These are phyloP conservation scores for Danaus melanippus DNA, from an alignment of 1,140 invertebrate species.

Conservation along the genomic window DNA sequence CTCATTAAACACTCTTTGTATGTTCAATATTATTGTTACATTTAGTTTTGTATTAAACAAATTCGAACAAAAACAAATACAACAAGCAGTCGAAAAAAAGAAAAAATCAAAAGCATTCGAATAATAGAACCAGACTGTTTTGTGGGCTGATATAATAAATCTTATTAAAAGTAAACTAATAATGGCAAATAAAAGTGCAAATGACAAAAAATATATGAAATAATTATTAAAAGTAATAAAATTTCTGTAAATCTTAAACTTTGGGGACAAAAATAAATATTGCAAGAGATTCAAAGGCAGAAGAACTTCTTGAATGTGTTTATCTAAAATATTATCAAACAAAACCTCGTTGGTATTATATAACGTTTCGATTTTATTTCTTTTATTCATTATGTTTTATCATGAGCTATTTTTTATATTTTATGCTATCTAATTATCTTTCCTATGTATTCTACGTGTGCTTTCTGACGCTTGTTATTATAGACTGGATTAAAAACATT, in stretches of 20 bases:
- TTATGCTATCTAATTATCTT: no score
- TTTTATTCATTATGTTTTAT: slow-evolving; percentile 6
- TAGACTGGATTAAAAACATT: no score
- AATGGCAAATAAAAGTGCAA: not conserved
- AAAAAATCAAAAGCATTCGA: slow-evolving; percentile 4
- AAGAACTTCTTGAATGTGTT: slow-evolving; percentile 9
- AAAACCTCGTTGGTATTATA: slow-evolving; percentile 5
- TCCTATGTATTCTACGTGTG: no score
- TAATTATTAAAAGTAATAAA: slow-evolving; percentile 8
- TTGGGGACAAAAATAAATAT: slow-evolving; percentile 7
- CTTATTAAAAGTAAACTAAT: slow-evolving; percentile 3
- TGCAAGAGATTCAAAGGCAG: slow-evolving; percentile 12
- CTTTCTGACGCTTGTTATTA: no score
- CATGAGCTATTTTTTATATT: no score
- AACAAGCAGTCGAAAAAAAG: slow-evolving; percentile 4
- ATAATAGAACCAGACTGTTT: not conserved
- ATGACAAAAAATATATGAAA: slow-evolving; percentile 3
- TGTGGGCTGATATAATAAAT: not conserved
- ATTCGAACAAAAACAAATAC: slow-evolving; percentile 3
- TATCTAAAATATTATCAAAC: slow-evolving; percentile 12
- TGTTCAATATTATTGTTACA: slow-evolving; percentile 8
- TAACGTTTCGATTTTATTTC: slow-evolving; percentile 5
- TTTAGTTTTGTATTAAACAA: not conserved
- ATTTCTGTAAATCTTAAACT: slow-evolving; percentile 10
- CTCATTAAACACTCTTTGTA: slow-evolving; percentile 12